Evolutionary conservation across 2,113 vertebrate species (phyloP).

Genomic region (Myanophis thanlyinensis): DNA sequence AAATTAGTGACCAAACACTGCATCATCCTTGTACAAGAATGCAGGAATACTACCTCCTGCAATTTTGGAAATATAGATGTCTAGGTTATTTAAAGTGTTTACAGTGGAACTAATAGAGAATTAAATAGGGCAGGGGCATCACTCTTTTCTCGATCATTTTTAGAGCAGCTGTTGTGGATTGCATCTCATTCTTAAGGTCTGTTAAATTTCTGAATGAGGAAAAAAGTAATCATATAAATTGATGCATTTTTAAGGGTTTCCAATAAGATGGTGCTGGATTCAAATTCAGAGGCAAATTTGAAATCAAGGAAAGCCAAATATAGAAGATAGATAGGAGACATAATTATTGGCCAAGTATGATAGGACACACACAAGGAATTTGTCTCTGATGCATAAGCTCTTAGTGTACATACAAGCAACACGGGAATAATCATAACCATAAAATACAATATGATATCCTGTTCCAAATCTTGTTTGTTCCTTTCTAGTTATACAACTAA

Average conservation of each 20-base stretch:
- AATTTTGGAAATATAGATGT: background rate
- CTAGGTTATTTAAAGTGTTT: background rate
- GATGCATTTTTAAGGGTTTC: background rate
- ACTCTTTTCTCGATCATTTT: background rate
- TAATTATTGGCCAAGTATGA: no score
- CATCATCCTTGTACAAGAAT: background rate
- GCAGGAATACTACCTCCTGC: background rate
- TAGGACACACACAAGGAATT: no score
- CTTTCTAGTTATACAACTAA: background rate
- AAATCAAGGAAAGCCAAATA: background rate
- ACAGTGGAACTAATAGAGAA: background rate
- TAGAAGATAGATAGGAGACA: no score
- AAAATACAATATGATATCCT: background rate
- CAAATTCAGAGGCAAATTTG: background rate
- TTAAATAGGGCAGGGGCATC: background rate
- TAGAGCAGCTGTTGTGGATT: background rate
- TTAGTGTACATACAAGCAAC: no score
- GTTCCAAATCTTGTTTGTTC: background rate
- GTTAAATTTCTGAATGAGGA: background rate
- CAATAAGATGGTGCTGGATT: background rate
- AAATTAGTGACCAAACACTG: background rate
- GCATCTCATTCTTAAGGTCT: background rate
- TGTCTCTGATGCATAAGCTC: no score
- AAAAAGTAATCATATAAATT: background rate
- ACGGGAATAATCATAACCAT: no score